phyloP scores from a whole-genome alignment of 2,113 vertebrate genomes.

The Myrmecobius fasciatus region DNA sequence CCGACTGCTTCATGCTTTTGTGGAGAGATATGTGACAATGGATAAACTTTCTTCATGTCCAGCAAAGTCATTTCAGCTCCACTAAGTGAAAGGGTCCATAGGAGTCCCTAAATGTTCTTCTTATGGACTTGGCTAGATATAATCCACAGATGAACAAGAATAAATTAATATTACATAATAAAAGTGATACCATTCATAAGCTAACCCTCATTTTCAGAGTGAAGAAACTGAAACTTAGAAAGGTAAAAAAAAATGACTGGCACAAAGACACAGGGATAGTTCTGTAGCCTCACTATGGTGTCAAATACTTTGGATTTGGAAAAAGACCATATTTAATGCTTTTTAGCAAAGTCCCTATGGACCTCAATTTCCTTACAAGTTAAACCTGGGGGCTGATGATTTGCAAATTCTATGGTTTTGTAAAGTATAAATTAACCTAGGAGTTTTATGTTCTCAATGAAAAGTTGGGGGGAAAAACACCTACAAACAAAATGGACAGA shows the following conservation, averaged over 20 bases:
- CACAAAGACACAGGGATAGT: background rate
- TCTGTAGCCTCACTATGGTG: background rate
- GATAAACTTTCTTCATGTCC: background rate
- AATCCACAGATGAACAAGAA: background rate
- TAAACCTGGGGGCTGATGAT: background rate
- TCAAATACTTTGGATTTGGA: background rate
- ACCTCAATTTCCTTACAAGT: background rate
- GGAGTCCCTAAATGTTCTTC: background rate
- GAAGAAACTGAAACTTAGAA: background rate
- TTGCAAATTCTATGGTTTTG: background rate
- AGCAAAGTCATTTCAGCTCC: background rate
- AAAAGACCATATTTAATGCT: background rate
- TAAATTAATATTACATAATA: background rate
- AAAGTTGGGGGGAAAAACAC: background rate
- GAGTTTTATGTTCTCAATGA: background rate
- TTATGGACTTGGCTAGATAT: background rate
- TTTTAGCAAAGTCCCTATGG: background rate
- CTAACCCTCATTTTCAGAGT: background rate
- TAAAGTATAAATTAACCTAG: background rate
- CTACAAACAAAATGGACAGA: background rate
- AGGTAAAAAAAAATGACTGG: background rate
- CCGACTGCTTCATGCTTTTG: background rate
- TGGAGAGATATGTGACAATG: background rate
- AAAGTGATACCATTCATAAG: background rate
- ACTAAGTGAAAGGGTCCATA: background rate